Conservation (phyloP, 2,888 invertebrate species). For the Carabus problematicus region DNA sequence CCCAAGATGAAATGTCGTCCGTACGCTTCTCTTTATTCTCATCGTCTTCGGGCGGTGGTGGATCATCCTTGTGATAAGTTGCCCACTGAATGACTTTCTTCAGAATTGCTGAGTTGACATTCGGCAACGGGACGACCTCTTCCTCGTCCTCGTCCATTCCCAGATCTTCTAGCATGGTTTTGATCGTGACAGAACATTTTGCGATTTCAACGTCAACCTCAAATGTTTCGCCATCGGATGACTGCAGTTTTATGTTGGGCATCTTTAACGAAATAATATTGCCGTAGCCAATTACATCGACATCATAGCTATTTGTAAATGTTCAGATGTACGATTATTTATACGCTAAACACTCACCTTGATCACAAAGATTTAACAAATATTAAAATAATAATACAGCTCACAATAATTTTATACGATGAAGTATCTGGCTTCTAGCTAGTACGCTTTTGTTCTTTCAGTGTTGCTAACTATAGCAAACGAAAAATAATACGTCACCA, state of each 20-base stretch:
- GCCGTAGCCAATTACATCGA: background rate
- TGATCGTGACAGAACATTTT: conserved; percentile 96
- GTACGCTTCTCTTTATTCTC: conserved; percentile 98
- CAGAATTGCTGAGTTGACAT: conserved; percentile 95
- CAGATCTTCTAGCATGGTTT: conserved; percentile 96
- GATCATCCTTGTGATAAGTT: conserved; percentile 94
- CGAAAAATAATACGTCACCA: background rate
- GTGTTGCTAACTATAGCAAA: conserved; percentile 13
- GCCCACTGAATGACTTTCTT: conserved; percentile 95
- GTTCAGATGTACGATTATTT: too few relatives aligned
- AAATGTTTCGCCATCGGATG: conserved; percentile 94
- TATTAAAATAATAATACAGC: conserved; percentile 15
- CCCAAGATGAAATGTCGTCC: conserved; percentile 99
- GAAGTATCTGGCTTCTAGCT: background rate
- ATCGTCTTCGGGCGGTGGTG: conserved; percentile 94
- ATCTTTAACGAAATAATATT: conserved; percentile 64
- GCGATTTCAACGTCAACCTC: conserved; percentile 97
- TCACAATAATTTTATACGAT: conserved; percentile 30
- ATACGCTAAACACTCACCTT: conserved; percentile 18
- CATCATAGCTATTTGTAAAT: too few relatives aligned
- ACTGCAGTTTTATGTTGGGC: conserved; percentile 94
- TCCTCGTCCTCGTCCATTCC: conserved; percentile 93
- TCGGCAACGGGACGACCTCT: conserved; percentile 94
- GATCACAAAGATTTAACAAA: conserved; percentile 17
- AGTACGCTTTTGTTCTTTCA: conserved; percentile 32